Percentiles rank a stretch among this genome's conserved stretches.
Conservation (phyloP, 2,797 vertebrate genomes). For the Poeciliopsis infans region DNA sequence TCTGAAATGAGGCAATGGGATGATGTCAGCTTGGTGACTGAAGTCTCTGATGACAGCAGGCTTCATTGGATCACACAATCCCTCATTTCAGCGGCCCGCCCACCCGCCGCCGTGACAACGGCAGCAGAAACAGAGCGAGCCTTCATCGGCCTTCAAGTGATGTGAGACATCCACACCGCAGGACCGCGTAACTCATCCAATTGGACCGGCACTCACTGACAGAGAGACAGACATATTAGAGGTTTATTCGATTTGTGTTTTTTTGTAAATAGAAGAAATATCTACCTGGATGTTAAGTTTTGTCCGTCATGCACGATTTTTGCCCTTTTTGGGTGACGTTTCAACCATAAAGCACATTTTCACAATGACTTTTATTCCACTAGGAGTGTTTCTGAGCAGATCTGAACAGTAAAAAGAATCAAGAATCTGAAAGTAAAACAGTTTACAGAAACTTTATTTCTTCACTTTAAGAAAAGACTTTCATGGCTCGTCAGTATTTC, state of each 20-base stretch:
- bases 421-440: background rate
- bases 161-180: slow-evolving; percentile 23
- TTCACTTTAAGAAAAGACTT: background rate
- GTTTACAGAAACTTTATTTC: background rate
- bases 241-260: background rate
- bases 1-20: slow-evolving; percentile 66
- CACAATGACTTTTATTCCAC: background rate
- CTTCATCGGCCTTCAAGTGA: slow-evolving; percentile 58
- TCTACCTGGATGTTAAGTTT: background rate
- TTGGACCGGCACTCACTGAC: slow-evolving; percentile 13
- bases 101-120: slow-evolving; percentile 56
- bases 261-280: background rate
- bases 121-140: slow-evolving; percentile 57
- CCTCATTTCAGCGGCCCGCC: slow-evolving; percentile 58
- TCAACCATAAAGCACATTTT: background rate
- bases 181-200: slow-evolving; percentile 27
- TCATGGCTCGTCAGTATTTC: background rate
- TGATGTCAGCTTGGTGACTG: slow-evolving; percentile 74
- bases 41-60: slow-evolving; percentile 68
- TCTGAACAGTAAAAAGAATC: background rate
- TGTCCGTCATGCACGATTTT: background rate
- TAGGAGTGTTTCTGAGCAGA: background rate
- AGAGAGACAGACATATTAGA: background rate
- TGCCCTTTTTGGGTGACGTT: background rate
- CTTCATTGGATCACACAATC: slow-evolving; percentile 71